Evolutionary conservation across 2,113 vertebrate species (phyloP), one percentile per base, ranked within the genome.

Genomic region (Caloenas nicobarica): DNA sequence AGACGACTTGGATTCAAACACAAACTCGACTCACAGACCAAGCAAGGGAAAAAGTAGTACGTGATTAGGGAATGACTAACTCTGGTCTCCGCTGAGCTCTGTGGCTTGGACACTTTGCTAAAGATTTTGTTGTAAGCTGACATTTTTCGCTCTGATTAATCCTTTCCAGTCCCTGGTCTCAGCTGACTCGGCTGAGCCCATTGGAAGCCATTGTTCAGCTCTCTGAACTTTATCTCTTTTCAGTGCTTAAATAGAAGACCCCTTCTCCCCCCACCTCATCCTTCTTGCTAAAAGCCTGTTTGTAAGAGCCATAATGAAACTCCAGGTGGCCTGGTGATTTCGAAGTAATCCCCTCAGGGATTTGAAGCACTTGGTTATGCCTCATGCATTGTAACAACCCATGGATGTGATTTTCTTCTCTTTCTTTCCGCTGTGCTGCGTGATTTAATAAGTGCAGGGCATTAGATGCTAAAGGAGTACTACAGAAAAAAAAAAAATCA

Each of bases 81-180:
- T 19, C 90, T 74, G 81, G 54, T 79, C 86, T 56, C 64, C 5
- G 17, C 91, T n/a, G 64, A 92, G 91, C 85, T 73, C 89, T 91
- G 96, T 89, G 94, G 94, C 83, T 97, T 95, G 96, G 97, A 89
- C 87, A 81, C 65, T 86, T 51, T 46, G 89, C 84, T 60, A 17
- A 94, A 73, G 88, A 54, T 72, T 94, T 93, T 86, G 95, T 95
- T 92, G 36, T 31, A 88, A 91, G 73, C 95, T 93, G 95, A 94
- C 95, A 91, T 91, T 96, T 96, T 89, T 96, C 18, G 53, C 95
- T 97, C 88, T 97, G 97, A 97, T 97, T 95, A 97, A 97, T 96
- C 94, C 95, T 95, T 79, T 51, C 90, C 94, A 96, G 95, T 78
- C 68, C 48, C 66, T 46, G 74, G 81, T 93, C 96, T 96, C 96